Conservation (phyloP, 2,888 invertebrate species). For the Hoplodrina ambigua region DNA sequence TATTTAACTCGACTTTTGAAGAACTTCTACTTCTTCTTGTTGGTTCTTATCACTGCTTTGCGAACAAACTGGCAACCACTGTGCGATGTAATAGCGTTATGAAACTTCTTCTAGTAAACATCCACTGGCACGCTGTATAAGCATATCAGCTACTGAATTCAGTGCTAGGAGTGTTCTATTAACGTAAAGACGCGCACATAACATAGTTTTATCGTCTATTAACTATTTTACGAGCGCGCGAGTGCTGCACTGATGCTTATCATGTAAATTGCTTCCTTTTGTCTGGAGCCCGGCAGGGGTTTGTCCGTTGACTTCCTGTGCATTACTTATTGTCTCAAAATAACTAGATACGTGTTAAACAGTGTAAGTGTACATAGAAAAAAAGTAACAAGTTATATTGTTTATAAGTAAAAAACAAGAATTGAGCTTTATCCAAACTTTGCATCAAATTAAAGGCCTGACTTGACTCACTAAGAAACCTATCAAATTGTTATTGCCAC, state of each 20-base stretch:
- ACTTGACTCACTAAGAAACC: conserved; percentile 9
- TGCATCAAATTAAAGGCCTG: conserved; percentile 21
- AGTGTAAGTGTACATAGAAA: too few species aligned
- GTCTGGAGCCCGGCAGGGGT: background rate
- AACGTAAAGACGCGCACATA: background rate
- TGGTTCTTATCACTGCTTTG: background rate
- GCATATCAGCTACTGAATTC: background rate
- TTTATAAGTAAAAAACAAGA: background rate
- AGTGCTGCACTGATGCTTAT: conserved; percentile 37
- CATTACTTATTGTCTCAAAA: background rate
- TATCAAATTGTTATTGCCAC: conserved; percentile 35
- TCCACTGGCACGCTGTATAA: background rate
- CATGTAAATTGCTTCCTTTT: conserved; percentile 32
- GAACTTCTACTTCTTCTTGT: background rate
- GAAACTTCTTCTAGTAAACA: background rate
- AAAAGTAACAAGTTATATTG: background rate
- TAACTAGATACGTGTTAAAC: background rate
- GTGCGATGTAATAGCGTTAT: background rate
- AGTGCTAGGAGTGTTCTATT: background rate
- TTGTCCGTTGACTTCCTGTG: background rate
- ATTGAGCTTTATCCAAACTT: conserved; percentile 7
- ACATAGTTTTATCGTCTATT: conserved; percentile 40
- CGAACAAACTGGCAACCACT: background rate
- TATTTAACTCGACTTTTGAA: too few species aligned
- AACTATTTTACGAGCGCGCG: conserved; percentile 36